Conservation (phyloP, 2,888 invertebrate genomes). For the Mesoligia furuncula region DNA sequence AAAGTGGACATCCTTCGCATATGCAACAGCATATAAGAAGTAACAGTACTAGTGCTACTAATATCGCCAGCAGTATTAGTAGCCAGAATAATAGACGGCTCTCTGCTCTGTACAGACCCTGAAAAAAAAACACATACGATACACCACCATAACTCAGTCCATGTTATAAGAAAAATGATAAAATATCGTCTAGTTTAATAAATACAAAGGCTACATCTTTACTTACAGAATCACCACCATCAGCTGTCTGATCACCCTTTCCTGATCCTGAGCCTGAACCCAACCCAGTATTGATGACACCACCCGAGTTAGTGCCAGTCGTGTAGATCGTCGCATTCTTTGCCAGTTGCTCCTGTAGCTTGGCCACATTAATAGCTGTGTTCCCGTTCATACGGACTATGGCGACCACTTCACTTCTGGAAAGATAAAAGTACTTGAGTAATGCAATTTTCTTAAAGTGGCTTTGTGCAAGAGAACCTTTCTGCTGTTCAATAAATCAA, state of each 20-base stretch:
- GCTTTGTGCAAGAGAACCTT: neutral
- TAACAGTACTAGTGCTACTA: conserved; percentile 93
- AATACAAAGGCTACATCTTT: neutral
- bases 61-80: conserved; percentile 93
- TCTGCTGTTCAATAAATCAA: neutral
- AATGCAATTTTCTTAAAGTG: neutral
- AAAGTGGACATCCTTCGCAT: conserved; percentile 96
- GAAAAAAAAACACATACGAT: conserved; percentile 74
- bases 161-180: neutral
- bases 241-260: conserved; percentile 74
- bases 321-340: conserved; percentile 86
- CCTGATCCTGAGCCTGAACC: conserved; percentile 62
- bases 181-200: neutral
- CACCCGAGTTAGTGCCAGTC: conserved; percentile 72
- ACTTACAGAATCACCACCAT: conserved; percentile 82
- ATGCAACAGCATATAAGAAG: conserved; percentile 95
- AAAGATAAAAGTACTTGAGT: conserved; percentile 65
- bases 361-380: conserved; percentile 93
- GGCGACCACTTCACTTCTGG: conserved; percentile 93
- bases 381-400: conserved; percentile 92
- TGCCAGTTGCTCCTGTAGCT: conserved; percentile 92
- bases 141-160: too few species aligned
- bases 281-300: conserved; percentile 66
- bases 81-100: conserved; percentile 94
- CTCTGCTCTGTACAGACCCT: conserved; percentile 94